Conservation (phyloP, 2,797 vertebrate species). For the Enteromius treurensis region DNA sequence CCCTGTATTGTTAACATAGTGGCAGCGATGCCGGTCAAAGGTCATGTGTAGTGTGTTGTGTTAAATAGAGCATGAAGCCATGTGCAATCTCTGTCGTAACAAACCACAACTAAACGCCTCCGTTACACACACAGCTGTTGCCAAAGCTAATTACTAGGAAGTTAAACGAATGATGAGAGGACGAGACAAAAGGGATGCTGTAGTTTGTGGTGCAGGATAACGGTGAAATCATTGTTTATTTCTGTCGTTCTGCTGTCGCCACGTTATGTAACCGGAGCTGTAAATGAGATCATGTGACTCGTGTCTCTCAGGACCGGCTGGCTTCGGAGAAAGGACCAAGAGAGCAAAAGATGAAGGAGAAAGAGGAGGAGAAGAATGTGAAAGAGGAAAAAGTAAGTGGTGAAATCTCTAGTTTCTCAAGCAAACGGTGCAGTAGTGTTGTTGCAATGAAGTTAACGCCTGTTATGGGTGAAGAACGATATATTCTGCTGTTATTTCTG, state of each 20-base stretch:
- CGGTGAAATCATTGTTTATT: slow-evolving; percentile 43
- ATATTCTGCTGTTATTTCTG: neutral
- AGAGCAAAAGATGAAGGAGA: slow-evolving; percentile 65
- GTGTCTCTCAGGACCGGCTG: slow-evolving; percentile 71
- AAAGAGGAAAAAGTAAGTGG: slow-evolving; percentile 25
- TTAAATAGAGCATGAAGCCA: slow-evolving; percentile 31
- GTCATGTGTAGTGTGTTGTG: neutral
- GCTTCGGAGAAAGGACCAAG: slow-evolving; percentile 58
- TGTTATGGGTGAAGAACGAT: neutral
- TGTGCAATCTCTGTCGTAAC: slow-evolving; percentile 1
- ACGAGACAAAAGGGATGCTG: neutral
- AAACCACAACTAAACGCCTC: neutral
- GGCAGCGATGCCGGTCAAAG: slow-evolving; percentile 1
- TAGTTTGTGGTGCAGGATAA: neutral
- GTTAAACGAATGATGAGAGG: neutral
- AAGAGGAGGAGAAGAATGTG: slow-evolving; percentile 71
- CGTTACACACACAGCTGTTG: slow-evolving; percentile 9
- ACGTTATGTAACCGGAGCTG: slow-evolving; percentile 30
- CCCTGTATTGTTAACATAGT: slow-evolving; percentile 52
- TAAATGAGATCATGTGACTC: slow-evolving; percentile 55
- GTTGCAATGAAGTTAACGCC: neutral
- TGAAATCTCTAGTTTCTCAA: neutral
- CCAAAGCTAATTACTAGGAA: slow-evolving; percentile 19
- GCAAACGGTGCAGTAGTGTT: neutral
- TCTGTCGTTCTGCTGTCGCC: slow-evolving; percentile 16